Conservation (phyloP, 37 sponge, comb jelly and placozoan species). For the Tethya wilhelma region DNA sequence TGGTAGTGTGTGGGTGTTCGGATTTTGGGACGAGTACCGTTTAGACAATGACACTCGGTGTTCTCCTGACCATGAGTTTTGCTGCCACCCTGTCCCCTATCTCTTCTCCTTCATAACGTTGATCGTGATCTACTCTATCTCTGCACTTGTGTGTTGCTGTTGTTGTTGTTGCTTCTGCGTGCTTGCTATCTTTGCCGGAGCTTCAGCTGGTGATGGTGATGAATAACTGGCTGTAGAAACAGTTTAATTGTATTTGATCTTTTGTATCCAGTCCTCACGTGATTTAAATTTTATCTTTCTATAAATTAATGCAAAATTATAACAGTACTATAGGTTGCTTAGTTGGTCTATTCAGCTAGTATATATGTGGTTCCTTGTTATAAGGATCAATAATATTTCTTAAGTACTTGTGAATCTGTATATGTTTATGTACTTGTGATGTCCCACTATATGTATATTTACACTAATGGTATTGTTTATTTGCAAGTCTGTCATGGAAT, state of each 20-base stretch:
- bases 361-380: no score
- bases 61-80: not conserved
- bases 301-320: no score
- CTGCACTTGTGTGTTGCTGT: constrained; percentile 23
- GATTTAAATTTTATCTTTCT: no score
- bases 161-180: constrained; percentile 25
- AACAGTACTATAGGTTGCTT: no score
- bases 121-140: constrained; percentile 27
- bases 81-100: constrained; percentile 48
- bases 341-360: no score
- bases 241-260: not conserved
- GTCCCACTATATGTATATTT: no score
- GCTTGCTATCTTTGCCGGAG: constrained; percentile 5
- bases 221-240: not conserved
- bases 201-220: not conserved
- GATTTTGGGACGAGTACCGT: not conserved
- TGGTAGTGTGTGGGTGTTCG: constrained; percentile 67
- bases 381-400: no score
- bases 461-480: no score
- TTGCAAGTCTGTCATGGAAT: no score
- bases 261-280: not conserved
- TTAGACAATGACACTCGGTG: not conserved
- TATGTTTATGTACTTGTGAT: no score
- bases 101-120: constrained; percentile 56
- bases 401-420: no score